Evolutionary conservation across 2,888 invertebrate species (phyloP), one percentile per base, ranked within the genome.

Genomic region (Xestobium rufovillosum): DNA sequence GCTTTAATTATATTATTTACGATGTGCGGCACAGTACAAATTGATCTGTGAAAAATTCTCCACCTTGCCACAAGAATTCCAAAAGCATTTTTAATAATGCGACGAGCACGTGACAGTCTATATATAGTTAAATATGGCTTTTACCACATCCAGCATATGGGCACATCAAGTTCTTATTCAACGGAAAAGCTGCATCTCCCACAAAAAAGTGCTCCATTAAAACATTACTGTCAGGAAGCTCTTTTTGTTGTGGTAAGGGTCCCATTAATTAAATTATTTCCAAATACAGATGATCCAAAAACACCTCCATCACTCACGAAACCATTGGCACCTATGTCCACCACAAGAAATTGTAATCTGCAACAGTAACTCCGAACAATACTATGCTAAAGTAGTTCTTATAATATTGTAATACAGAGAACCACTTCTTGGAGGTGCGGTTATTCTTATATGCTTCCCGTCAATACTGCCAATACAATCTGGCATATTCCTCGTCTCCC

Each of bases 81-180:
- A 23, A 23, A 23, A 23, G 8, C n/a, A n/a, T 23, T 23, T 23
- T 23, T n/a, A n/a, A 23, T 23, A 23, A 8, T 8, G 8, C 23
- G 23, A 8, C 23, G 8, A n/a, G 23, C 23, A 23, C 23, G 23
- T n/a, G n/a, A n/a, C n/a, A n/a, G n/a, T n/a, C n/a, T n/a, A n/a
- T n/a, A n/a, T n/a, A n/a, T 43, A 45, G 34, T 44, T 44, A 13
- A 39, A 44, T 3, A 42, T 28, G n/a, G 15, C 15, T 39, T 45
- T 34, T 3, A 29, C 19, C 3, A 38, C 23, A 23, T 34, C n/a
- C 11, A 2, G 28, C 17, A 14, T 40, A 40, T 9, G 36, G 32
- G 2, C 33, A 16, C 23, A 36, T 33, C 19, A 36, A 33, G 32
- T 28, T 16, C 15, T 15, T 15, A 17, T 14, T 14, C n/a, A n/a